A percentile compares a stretch with the other conserved stretches of the same genome.
These are phyloP conservation scores for Oryzias dopingdopingensis DNA, from an alignment of 2,797 vertebrate species.

Conservation along the genomic window DNA sequence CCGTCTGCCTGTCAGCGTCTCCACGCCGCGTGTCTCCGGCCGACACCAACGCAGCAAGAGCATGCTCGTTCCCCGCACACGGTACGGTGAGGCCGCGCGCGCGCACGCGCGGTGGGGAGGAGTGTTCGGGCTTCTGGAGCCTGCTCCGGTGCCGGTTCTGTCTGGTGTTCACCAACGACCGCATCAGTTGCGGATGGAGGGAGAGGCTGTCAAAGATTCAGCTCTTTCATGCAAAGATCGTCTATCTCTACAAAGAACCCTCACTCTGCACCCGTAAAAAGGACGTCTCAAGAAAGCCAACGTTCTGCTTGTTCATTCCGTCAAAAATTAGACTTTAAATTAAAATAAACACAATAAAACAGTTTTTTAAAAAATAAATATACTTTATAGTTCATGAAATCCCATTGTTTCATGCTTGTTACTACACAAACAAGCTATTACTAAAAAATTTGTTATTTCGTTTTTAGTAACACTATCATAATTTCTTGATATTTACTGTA, in stretches of 20 bases:
- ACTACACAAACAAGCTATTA: no score
- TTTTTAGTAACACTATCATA: no score
- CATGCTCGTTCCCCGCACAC: background rate
- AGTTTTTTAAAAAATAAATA: no score
- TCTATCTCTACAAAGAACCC: accelerated
- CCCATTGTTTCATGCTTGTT: no score
- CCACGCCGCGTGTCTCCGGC: conserved; percentile 1
- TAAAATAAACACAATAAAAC: no score
- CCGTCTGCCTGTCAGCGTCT: conserved; percentile 29
- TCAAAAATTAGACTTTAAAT: no score
- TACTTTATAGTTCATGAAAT: no score
- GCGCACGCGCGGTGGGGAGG: no score
- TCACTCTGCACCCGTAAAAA: conserved; percentile 24
- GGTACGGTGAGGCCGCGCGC: background rate
- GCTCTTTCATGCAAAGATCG: conserved; percentile 29
- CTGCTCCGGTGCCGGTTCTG: background rate
- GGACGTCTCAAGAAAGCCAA: no score
- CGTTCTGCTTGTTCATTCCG: no score
- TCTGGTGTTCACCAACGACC: background rate
- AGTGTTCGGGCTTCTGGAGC: accelerated
- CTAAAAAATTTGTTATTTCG: no score
- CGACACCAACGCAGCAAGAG: conserved; percentile 38
- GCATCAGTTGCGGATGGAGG: conserved; percentile 11
- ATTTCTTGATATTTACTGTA: no score
- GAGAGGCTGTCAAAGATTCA: conserved; percentile 32